These are phyloP conservation scores for human (Homo sapiens) DNA, from an alignment of 2,113 vertebrate genomes.

Conservation along the genomic window GRCh38 chr15:100723001-100723500, in stretches of 20 bases:
- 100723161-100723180: accelerated
- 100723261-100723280: background rate
- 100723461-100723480: background rate
- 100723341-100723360: background rate
- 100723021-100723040: background rate
- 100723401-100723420: background rate
- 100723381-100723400: background rate
- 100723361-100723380: background rate
- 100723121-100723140: background rate
- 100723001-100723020: background rate
- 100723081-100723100: background rate
- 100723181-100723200: background rate
- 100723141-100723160: background rate
- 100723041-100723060: background rate
- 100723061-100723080: background rate
- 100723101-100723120: background rate
- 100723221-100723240: background rate
- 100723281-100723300: background rate
- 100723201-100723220: background rate
- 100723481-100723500: background rate
- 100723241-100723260: background rate
- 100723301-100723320: background rate
- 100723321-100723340: background rate
- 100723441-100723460: background rate
- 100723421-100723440: background rate